A percentile compares a stretch with the other conserved stretches of the same genome.
Conservation (phyloP, 2,797 vertebrate genomes). For the Botia kubotai region DNA sequence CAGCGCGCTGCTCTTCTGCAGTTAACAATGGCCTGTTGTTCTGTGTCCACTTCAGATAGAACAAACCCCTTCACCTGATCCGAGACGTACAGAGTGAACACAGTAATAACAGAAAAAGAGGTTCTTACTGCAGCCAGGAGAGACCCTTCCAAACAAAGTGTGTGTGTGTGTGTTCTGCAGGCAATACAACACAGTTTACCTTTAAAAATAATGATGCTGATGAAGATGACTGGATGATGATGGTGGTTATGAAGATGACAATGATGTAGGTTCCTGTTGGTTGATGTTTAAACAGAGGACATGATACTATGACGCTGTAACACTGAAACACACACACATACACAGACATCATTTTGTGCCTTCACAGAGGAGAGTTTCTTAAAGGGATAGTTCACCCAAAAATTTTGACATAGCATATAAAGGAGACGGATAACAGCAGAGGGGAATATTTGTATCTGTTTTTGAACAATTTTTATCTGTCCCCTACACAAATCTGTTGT, state of each 20-base stretch:
- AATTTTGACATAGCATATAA: not conserved
- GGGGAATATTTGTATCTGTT: too few relatives aligned
- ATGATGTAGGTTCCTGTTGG: constrained; percentile 9
- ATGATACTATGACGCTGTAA: constrained; percentile 3
- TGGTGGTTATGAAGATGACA: constrained; percentile 8
- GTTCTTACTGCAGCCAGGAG: constrained; percentile 5
- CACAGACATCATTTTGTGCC: not conserved
- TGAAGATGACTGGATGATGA: constrained; percentile 19
- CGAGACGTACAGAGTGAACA: not conserved
- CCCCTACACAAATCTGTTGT: too few relatives aligned
- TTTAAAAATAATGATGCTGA: not conserved
- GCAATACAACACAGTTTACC: not conserved
- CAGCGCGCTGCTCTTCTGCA: not conserved
- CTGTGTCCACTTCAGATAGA: constrained; percentile 18
- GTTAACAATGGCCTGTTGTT: constrained; percentile 11
- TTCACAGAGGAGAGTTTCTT: too few relatives aligned
- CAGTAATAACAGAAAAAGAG: constrained; percentile 2
- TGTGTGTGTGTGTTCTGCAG: not conserved
- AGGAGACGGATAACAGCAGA: too few relatives aligned
- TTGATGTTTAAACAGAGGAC: constrained; percentile 15
- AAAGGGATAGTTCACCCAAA: not conserved
- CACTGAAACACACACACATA: constrained; percentile 3
- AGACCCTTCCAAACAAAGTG: not conserved
- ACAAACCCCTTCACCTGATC: constrained; percentile 17
- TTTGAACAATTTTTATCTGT: too few relatives aligned